Percentiles rank a stretch among this genome's conserved stretches.
Conservation (phyloP, 1,140 invertebrate species). For the Orchesella cincta region DNA sequence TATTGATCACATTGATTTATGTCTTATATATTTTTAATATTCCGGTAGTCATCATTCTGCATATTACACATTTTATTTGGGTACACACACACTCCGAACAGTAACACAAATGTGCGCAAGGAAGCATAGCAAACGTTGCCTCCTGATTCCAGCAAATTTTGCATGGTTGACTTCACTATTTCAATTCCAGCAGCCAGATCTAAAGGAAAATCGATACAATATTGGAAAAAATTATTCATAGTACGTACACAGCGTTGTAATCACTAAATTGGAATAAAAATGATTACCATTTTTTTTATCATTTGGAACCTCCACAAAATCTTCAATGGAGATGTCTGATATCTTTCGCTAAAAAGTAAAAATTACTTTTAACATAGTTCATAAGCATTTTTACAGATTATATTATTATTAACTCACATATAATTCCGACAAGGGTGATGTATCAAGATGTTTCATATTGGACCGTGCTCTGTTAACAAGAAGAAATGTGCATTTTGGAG, state of each 20-base stretch:
- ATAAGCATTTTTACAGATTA: no score
- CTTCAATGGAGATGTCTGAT: neutral
- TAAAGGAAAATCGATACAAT: neutral
- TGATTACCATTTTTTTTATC: neutral
- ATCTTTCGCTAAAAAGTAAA: no score
- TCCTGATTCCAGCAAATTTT: neutral
- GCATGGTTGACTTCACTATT: neutral
- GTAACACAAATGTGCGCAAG: conserved; percentile 19
- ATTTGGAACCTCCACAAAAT: neutral
- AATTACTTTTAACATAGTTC: no score
- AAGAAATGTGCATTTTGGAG: neutral
- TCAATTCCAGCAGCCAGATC: neutral
- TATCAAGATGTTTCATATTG: neutral
- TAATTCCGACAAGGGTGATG: no score
- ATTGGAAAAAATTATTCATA: neutral
- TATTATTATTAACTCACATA: neutral
- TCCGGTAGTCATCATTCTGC: neutral
- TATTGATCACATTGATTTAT: no score
- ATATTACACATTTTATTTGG: conserved; percentile 22
- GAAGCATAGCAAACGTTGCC: conserved; percentile 4
- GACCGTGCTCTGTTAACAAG: neutral
- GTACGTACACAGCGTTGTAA: neutral
- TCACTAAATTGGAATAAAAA: neutral
- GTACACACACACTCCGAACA: conserved; percentile 15
- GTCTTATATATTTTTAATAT: no score